Percentiles rank a stretch among this genome's conserved stretches.
Conservation (phyloP, 2,888 invertebrate species). For the Apamea anceps region DNA sequence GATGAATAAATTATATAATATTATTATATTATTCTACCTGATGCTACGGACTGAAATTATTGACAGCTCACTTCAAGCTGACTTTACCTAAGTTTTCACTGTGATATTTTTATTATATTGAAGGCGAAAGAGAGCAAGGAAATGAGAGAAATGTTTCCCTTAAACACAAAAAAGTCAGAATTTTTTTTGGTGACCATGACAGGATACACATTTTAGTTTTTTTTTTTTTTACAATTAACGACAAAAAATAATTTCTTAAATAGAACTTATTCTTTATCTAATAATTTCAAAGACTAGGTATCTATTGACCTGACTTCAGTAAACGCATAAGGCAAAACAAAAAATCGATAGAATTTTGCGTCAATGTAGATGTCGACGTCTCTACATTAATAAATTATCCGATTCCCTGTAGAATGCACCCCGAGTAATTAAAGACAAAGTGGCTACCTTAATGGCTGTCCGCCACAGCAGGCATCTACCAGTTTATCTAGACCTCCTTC, state of each 20-base stretch:
- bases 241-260: too few species aligned
- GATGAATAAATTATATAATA: too few species aligned
- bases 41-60: too few species aligned
- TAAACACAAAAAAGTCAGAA: too few species aligned
- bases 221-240: background rate
- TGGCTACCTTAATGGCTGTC: conserved; percentile 62
- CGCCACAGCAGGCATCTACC: conserved; percentile 38
- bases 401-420: conserved; percentile 63
- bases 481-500: conserved; percentile 13
- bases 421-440: conserved; percentile 67
- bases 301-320: background rate
- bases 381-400: conserved; percentile 55
- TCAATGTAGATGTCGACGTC: conserved; percentile 12
- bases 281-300: background rate
- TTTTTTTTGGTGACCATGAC: background rate
- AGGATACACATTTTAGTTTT: background rate
- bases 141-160: too few species aligned
- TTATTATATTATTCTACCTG: too few species aligned
- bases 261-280: background rate
- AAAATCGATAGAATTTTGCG: background rate
- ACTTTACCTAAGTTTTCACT: too few species aligned
- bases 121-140: background rate
- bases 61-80: too few species aligned
- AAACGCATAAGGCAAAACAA: background rate
- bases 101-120: too few species aligned